Evolutionary conservation across 2,797 vertebrate genomes (phyloP).

Genomic region (Rhodeus uyekii): DNA sequence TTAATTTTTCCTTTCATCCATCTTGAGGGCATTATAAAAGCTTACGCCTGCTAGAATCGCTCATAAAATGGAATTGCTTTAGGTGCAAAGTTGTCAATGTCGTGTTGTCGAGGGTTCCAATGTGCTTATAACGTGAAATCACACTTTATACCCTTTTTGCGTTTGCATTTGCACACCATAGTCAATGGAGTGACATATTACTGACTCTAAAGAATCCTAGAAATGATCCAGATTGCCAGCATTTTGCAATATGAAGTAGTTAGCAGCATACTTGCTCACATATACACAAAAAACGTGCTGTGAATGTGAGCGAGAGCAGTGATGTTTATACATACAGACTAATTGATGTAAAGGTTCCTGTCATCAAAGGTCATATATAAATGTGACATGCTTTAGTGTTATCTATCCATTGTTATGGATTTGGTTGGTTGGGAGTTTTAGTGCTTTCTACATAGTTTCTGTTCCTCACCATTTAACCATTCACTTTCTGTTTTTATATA

Average conservation of each 20-base stretch:
- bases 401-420: neutral
- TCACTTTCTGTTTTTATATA: neutral
- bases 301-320: neutral
- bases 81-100: neutral
- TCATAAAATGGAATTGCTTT: conserved; percentile 7
- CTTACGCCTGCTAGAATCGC: neutral
- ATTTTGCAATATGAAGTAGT: conserved; percentile 7
- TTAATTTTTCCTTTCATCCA: conserved; percentile 8
- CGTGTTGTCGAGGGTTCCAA: neutral
- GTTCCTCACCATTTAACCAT: neutral
- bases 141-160: neutral
- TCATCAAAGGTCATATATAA: neutral
- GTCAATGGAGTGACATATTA: conserved; percentile 4
- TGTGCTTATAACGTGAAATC: neutral
- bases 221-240: conserved; percentile 7
- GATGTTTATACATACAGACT: conserved; percentile 4
- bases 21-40: neutral
- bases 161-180: neutral
- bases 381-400: neutral
- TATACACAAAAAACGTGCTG: neutral
- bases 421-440: neutral
- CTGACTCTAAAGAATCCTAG: conserved; percentile 14
- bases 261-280: no score
- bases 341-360: conserved; percentile 8
- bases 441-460: neutral